phyloP scores from a whole-genome alignment of 2,113 vertebrate genomes.

The Holacanthus passer region DNA sequence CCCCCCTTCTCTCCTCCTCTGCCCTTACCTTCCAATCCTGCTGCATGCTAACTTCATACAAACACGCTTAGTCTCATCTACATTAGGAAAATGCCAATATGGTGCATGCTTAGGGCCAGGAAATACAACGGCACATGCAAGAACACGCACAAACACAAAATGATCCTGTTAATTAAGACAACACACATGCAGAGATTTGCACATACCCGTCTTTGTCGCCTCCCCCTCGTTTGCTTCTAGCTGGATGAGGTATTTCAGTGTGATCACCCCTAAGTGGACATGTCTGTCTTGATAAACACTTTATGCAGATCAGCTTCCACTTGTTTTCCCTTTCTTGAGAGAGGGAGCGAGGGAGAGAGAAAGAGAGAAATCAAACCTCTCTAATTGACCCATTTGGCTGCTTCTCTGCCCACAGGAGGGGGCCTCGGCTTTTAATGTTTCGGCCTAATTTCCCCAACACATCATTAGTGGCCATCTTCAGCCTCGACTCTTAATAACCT shows the following conservation, averaged over 20 bases:
- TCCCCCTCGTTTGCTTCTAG: constrained; percentile 55
- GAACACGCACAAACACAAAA: constrained; percentile 35
- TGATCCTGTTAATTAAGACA: constrained; percentile 56
- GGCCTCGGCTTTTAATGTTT: constrained; percentile 97
- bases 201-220: constrained; percentile 33
- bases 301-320: constrained; percentile 91
- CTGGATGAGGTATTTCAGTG: constrained; percentile 84
- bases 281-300: constrained; percentile 92
- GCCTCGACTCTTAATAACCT: constrained; percentile 99
- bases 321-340: constrained; percentile 89
- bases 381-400: constrained; percentile 99
- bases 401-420: constrained; percentile 96
- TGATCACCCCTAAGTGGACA: constrained; percentile 89
- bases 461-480: constrained; percentile 98
- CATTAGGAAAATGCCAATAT: constrained; percentile 7
- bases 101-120: neutral
- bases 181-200: constrained; percentile 45
- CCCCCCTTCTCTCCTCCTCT: neutral
- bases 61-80: constrained; percentile 17
- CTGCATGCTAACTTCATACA: constrained; percentile 39
- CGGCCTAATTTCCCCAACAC: constrained; percentile 99
- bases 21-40: constrained; percentile 28
- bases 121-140: constrained; percentile 21
- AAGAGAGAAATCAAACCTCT: constrained; percentile 95
- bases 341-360: constrained; percentile 62